Base-by-base conservation (phyloP, 2,797 vertebrate species). In the Poecilia wingei region DNA sequence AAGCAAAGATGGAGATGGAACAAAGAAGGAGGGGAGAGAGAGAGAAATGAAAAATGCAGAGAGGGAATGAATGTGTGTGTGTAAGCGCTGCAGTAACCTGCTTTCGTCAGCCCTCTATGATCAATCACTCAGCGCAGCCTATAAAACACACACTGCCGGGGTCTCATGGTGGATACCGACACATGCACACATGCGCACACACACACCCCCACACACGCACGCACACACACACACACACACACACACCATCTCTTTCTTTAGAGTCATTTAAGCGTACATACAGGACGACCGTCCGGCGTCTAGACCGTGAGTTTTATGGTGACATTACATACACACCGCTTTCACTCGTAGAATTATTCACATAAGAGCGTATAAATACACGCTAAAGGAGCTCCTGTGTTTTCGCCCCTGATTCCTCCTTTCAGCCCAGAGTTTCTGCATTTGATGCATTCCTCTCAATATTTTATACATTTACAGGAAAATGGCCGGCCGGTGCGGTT, bases 51-150 rank as follows among this genome's bases (percentile, higher is more conserved):
- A 88, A 84, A 82, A 88, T 31, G 59, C 72, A 79, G 80, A 75
- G 84, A 77, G 79, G 49, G 84, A 77, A 79, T 75, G 86, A 74
- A 82, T 41, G 83, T 83, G 85, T 68, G 78, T 84, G 84, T 79
- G 84, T 79, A 71, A 74, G 78, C 20, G 91, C 93, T 94, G 95
- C 94, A 94, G 93, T 94, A 94, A 94, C 94, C 94, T 95, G 94
- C 89, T 94, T 94, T 95, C 92, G 89, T 86, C 86, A 86, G 92
- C 91, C 94, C 89, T 85, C 87, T 87, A 87, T 91, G 90, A 95
- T 94, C 94, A 94, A 91, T 95, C 94, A 94, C 88, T 90, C 90
- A 87, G 89, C 84, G 87, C 84, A 86, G 91, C 90, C 92, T 86
- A 84, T 80, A 86, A 86, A 88, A 88, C 87, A 91, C 80, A 84